Percentiles rank a stretch among this genome's conserved stretches.
phyloP scores from a whole-genome alignment of 1,140 invertebrate genomes.

The Neodiprion fabricii region DNA sequence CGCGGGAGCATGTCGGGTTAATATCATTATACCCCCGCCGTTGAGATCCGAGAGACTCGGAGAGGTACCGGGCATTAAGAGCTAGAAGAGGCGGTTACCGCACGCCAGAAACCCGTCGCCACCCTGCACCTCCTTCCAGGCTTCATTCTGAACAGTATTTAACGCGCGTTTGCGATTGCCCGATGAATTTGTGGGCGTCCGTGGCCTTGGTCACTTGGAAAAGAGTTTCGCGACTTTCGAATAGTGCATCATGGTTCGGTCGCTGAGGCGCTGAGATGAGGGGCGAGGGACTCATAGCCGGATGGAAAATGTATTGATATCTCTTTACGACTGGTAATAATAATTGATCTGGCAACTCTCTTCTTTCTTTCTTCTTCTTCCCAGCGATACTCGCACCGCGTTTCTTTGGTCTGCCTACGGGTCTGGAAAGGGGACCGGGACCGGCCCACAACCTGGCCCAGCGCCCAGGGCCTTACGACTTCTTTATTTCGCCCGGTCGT shows the following conservation, averaged over 20 bases:
- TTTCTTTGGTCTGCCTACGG: background rate
- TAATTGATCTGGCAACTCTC: conserved; percentile 42
- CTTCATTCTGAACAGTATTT: no score
- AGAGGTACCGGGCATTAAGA: conserved; percentile 27
- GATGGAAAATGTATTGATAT: conserved; percentile 39
- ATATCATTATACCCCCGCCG: conserved; percentile 41
- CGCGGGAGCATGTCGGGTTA: conserved; percentile 43
- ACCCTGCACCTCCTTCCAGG: no score
- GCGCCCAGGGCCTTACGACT: conserved; percentile 40
- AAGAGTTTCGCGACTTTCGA: no score
- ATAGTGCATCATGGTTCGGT: background rate
- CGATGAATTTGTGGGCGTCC: background rate
- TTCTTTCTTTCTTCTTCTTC: background rate
- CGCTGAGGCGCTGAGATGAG: background rate
- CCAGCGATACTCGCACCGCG: background rate
- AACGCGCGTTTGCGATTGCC: no score
- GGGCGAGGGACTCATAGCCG: background rate
- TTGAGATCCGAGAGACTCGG: conserved; percentile 8
- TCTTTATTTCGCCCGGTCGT: conserved; percentile 42
- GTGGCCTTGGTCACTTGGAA: background rate
- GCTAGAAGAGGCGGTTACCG: background rate
- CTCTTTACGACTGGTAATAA: conserved; percentile 49
- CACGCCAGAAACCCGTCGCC: background rate
- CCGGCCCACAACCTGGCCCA: conserved; percentile 9
- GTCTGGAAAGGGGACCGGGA: conserved; percentile 8